Evolutionary conservation across 2,888 invertebrate genomes (phyloP), one percentile per base, ranked within the genome.

Genomic region (Cheilosia grossa): DNA sequence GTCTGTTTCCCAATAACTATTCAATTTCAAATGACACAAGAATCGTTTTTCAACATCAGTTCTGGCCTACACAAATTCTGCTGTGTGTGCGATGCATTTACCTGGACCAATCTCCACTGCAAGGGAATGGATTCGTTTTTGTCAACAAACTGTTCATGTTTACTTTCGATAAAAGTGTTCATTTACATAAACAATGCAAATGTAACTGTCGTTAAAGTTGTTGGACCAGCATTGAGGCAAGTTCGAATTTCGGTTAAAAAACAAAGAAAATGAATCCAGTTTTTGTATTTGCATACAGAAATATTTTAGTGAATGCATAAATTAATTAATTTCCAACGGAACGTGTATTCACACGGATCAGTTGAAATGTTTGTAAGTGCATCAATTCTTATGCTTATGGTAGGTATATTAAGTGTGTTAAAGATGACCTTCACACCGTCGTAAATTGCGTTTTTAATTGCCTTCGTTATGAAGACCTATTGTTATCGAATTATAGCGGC

Each of bases 151-250:
- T 49, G 40, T 56, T 78, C 56, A 64, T 63, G 78, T 63, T 63
- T 51, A 78, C 63, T 54, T 64, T 27, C 63, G 47, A 69, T 53
- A 70, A 61, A 77, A 54, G 6, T 37, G 53, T 21, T 54, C 27
- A 69, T 77, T 77, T 77, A 44, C 77, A 77, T 77, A 77, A 69
- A 69, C 61, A 77, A 69, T 54, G 61, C 61, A 61, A 77, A 77
- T 77, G 59, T 67, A 54, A 61, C 27, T 77, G 53, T 47, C 47
- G 54, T 70, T 27, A 33, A 53, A 77, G 59, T 53, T 13, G 13
- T 37, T 37, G 37, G 37, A 37, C 37, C 40, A 63, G 64, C 63
- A 73, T 54, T 40, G 63, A 47, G 37, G 37, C 37, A 37, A 37
- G 37, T 69, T 21, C 17, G 44, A 24, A 5, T 10, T 53, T 7